Base-by-base conservation (phyloP, 2,113 vertebrate species). In the Tragelaphus strepsiceros region DNA sequence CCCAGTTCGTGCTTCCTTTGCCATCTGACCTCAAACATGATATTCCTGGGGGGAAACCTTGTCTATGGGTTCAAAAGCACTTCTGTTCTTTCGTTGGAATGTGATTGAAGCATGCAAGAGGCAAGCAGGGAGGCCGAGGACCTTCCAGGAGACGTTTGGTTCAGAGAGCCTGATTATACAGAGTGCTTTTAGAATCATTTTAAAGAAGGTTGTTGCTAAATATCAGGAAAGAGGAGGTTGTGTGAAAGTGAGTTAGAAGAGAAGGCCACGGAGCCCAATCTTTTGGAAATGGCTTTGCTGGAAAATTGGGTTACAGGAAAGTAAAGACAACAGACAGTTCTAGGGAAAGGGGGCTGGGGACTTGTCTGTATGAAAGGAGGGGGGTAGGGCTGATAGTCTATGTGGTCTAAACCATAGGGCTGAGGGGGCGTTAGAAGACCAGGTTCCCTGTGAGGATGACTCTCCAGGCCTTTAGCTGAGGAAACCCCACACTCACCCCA, bases 201-300 rank as follows among this genome's bases (percentile, higher is more conserved):
- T 46, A 88, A 95, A 54, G 82, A 53, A 39, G 16, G 16, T 81
- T 64, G 77, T 32, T 86, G 77, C 87, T 95, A 93, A 91, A 59
- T 71, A 93, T 35, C 0, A 1, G 54, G 56, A 95, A 93, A 87
- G 35, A 86, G 43, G 78, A 83, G 28, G 58, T 24, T n/a, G 32
- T 80, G 39, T 53, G 32, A 61, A 78, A 64, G n/a, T 7, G 51
- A 92, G 46, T 87, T 81, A 46, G 67, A 53, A 58, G 77, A 32
- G 54, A 82, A 67, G 19, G 80, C 30, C 3, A 2, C 22, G 26
- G 56, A 64, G 49, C 32, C n/a, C 22, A 15, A 0, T 30, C 62
- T 93, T 51, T 46, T 19, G 22, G n/a, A 77, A 83, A n/a, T 2
- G 7, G 53, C n/a, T 49, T 92, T 28, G 4, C 19, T 67, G 53